Base-by-base conservation (phyloP, 1,140 invertebrate species). In the Carposina sasakii region DNA sequence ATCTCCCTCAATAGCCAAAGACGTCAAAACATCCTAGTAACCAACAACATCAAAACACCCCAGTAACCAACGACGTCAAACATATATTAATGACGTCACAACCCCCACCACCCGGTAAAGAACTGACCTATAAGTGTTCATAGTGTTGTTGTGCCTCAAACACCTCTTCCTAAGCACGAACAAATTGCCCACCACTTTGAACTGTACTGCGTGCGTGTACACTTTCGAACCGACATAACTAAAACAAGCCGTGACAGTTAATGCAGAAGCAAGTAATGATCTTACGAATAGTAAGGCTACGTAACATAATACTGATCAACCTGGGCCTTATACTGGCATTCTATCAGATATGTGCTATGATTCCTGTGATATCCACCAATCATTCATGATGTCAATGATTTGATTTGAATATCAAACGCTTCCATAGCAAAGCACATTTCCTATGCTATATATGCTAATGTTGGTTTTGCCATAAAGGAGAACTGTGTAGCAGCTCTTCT, bases 171-270 rank as follows among this genome's bases (percentile, higher is more conserved):
- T 81, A 77, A 67, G 61, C 48, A 71, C 67, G 52, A 68, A 49
- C 44, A 85, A 65, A 75, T 86, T 87, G 45, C 86, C 86, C 44
- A 87, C 63, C 67, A 88, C 77, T 55, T 74, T 74, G 78, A 87
- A 88, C 67, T 88, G 83, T 62, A 88, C 72, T 47, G 81, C 75
- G 63, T 82, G 83, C 69, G 58, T 86, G 75, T 89, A 87, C 85
- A 88, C 69, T 48, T 71, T 84, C 75, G 76, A 83, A 72, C 85
- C 87, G 60, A 88, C 67, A 70, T 85, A 77, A 76, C 87, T 89
- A 87, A 72, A 83, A 67, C n/a, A 81, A 68, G 59, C 68, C 62
- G 55, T 63, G 40, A 56, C 52, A 37, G 51, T 47, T 69, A 61
- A 52, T 57, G 46, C 5, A 41, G 24, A 39, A 39, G 36, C 36